These are phyloP conservation scores for Oryzias celebensis DNA, from an alignment of 2,113 vertebrate species.

Conservation along the genomic window DNA sequence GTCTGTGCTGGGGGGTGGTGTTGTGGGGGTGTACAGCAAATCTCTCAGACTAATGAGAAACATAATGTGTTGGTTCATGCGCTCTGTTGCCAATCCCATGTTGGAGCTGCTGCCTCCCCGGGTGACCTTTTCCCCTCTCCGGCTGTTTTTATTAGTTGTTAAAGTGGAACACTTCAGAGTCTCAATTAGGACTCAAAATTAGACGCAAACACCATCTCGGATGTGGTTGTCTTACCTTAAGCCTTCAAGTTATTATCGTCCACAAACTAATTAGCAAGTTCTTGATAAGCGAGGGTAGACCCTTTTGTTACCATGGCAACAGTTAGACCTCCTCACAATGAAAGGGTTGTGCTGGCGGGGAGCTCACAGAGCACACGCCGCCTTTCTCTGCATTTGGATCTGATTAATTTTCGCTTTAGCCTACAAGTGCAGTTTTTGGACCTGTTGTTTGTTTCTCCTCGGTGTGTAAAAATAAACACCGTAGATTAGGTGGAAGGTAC, in stretches of 20 bases:
- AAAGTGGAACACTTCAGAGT: slow-evolving; percentile 38
- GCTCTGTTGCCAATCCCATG: slow-evolving; percentile 9
- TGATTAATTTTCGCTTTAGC: slow-evolving; percentile 26
- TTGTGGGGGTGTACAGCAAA: not conserved
- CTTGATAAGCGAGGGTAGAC: slow-evolving; percentile 59
- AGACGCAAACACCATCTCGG: slow-evolving; percentile 42
- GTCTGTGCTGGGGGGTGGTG: no score
- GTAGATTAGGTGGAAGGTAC: no score
- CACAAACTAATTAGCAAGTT: slow-evolving; percentile 69
- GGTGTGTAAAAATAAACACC: no score
- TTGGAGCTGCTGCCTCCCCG: slow-evolving; percentile 2
- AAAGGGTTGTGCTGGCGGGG: slow-evolving; percentile 35
- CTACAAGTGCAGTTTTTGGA: not conserved
- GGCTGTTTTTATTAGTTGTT: slow-evolving; percentile 33
- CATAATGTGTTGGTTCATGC: not conserved
- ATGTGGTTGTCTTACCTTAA: slow-evolving; percentile 47
- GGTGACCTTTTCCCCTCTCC: slow-evolving; percentile 16
- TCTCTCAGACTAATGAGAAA: not conserved
- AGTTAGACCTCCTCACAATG: slow-evolving; percentile 40
- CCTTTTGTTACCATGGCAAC: slow-evolving; percentile 65
- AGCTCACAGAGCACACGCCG: slow-evolving; percentile 8
- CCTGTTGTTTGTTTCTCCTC: no score
- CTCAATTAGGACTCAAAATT: slow-evolving; percentile 46
- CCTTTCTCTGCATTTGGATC: slow-evolving; percentile 21
- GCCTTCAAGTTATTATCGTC: slow-evolving; percentile 68